phyloP scores from a whole-genome alignment of 2,797 vertebrate species.

The Crocidura indochinensis region DNA sequence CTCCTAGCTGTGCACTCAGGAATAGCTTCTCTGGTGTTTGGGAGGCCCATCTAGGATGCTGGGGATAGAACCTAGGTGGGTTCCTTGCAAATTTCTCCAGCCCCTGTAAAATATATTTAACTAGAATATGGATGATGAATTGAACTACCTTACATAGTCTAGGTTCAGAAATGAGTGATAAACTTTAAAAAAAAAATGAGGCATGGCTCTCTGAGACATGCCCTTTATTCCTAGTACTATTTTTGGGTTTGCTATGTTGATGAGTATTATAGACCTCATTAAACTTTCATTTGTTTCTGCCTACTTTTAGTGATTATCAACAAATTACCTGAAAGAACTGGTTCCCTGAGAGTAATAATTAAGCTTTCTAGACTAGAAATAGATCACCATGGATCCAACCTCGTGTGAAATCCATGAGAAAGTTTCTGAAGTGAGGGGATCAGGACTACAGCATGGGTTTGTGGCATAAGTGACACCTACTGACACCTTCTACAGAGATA shows the following conservation, averaged over 20 bases:
- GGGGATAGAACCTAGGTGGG: too few species aligned
- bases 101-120: too few species aligned
- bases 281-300: constrained; percentile 56
- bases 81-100: too few species aligned
- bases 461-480: background rate
- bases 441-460: accelerated
- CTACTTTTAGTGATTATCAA: constrained; percentile 41
- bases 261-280: background rate
- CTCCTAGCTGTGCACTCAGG: too few species aligned
- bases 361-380: constrained; percentile 14
- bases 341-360: background rate
- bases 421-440: constrained; percentile 10
- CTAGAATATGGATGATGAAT: background rate
- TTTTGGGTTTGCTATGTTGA: background rate
- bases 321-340: constrained; percentile 4
- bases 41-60: too few species aligned
- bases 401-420: background rate
- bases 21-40: too few species aligned
- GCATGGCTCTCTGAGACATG: background rate
- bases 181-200: background rate
- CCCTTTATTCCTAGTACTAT: background rate
- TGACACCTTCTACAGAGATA: too few species aligned
- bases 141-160: background rate
- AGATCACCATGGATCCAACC: background rate
- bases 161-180: background rate